These are phyloP conservation scores for Dendrophyllia cribrosa DNA, from an alignment of 64 coral and sea anemone genomes.

Conservation along the genomic window DNA sequence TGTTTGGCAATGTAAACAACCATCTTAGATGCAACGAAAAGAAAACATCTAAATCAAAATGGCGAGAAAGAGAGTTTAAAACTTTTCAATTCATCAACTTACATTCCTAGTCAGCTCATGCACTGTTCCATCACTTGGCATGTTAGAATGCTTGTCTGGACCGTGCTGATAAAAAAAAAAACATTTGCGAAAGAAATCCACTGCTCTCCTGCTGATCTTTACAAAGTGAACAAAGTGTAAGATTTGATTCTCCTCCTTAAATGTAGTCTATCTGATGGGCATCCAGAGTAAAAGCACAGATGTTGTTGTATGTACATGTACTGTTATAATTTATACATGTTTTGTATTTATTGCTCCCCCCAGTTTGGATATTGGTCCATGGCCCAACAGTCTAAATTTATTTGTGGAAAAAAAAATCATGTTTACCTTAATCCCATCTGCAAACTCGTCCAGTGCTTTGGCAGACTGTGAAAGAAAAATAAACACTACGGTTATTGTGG, in stretches of 20 bases:
- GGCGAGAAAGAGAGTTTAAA: not conserved
- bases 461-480: constrained; percentile 62
- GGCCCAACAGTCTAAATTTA: too few species aligned
- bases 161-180: constrained; percentile 77
- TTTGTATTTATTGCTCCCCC: too few species aligned
- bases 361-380: too few species aligned
- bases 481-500: not conserved
- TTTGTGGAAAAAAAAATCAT: not conserved
- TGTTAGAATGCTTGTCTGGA: constrained; percentile 98
- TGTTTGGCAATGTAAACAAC: too few species aligned
- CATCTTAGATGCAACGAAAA: too few species aligned
- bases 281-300: too few species aligned
- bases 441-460: constrained; percentile 94
- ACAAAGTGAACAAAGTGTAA: too few species aligned
- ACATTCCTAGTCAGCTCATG: constrained; percentile 99
- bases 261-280: too few species aligned
- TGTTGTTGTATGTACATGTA: too few species aligned
- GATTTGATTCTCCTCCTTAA: too few species aligned
- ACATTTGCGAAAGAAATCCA: not conserved
- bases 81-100: not conserved
- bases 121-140: constrained; percentile 98
- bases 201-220: not conserved
- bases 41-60: not conserved
- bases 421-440: constrained; percentile 94
- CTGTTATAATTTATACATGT: too few species aligned